Conservation (phyloP, 2,888 invertebrate species). For the Nycteola revayana region DNA sequence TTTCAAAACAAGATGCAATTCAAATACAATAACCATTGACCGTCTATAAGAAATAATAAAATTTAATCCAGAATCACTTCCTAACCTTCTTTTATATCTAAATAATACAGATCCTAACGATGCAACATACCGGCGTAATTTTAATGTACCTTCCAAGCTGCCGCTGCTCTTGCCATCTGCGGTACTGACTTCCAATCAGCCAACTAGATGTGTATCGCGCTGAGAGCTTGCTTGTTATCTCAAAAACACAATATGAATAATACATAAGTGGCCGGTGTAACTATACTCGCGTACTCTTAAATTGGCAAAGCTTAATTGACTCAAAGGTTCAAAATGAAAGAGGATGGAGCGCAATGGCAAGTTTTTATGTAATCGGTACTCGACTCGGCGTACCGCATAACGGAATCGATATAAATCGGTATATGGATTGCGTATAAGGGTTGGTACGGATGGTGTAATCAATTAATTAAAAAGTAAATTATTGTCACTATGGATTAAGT, state of each 20-base stretch:
- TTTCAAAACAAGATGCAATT: no score
- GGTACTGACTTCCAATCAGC: conserved; percentile 63
- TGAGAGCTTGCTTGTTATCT: conserved; percentile 78
- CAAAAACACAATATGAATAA: conserved; percentile 81
- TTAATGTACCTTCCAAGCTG: conserved; percentile 55
- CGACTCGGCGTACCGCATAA: conserved; percentile 48
- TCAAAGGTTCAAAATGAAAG: conserved; percentile 76
- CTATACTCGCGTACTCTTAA: conserved; percentile 68
- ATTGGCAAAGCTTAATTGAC: conserved; percentile 79
- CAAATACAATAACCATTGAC: no score
- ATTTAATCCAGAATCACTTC: conserved; percentile 4
- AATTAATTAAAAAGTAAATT: conserved; percentile 17
- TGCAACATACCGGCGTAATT: conserved; percentile 47
- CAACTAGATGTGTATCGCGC: conserved; percentile 78
- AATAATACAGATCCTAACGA: conserved; percentile 27
- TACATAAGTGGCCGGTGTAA: conserved; percentile 69
- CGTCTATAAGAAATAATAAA: neutral
- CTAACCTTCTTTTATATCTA: neutral
- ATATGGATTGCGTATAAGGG: conserved; percentile 47
- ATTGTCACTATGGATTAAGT: conserved; percentile 1
- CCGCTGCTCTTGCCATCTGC: conserved; percentile 49
- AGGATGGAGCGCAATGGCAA: conserved; percentile 41
- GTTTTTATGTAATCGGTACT: conserved; percentile 56
- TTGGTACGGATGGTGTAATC: conserved; percentile 38
- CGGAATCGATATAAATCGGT: conserved; percentile 52